These are phyloP conservation scores for Leptopilina clavipes DNA, from an alignment of 1,140 invertebrate species.

Conservation along the genomic window DNA sequence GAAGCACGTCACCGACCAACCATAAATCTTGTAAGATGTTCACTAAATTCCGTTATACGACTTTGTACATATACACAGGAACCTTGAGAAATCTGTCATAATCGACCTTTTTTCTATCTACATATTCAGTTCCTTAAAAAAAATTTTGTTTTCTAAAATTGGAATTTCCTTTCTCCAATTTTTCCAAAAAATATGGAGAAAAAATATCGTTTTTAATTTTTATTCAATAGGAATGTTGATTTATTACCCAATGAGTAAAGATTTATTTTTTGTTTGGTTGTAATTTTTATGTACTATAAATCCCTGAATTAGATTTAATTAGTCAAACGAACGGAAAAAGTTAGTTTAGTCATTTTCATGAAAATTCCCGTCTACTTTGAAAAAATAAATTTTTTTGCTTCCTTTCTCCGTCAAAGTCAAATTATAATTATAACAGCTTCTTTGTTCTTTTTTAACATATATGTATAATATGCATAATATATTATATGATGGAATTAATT, in stretches of 20 bases:
- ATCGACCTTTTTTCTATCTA: background rate
- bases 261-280: no score
- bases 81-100: background rate
- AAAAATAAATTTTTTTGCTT: slow-evolving; percentile 1
- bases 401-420: background rate
- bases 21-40: slow-evolving; percentile 20
- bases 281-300: no score
- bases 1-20: slow-evolving; percentile 7
- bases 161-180: no score
- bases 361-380: background rate
- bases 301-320: slow-evolving; percentile 1
- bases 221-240: no score
- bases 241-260: no score
- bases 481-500: background rate
- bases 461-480: no score
- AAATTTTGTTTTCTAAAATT: background rate
- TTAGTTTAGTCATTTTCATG: background rate
- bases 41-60: slow-evolving; percentile 3
- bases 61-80: background rate
- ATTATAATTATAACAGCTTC: background rate
- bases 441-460: no score
- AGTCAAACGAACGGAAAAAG: background rate
- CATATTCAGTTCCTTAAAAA: background rate
- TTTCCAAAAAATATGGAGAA: no score
- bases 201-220: no score